phyloP scores from a whole-genome alignment of 2,888 invertebrate genomes.

The Euspilapteryx auroguttella region DNA sequence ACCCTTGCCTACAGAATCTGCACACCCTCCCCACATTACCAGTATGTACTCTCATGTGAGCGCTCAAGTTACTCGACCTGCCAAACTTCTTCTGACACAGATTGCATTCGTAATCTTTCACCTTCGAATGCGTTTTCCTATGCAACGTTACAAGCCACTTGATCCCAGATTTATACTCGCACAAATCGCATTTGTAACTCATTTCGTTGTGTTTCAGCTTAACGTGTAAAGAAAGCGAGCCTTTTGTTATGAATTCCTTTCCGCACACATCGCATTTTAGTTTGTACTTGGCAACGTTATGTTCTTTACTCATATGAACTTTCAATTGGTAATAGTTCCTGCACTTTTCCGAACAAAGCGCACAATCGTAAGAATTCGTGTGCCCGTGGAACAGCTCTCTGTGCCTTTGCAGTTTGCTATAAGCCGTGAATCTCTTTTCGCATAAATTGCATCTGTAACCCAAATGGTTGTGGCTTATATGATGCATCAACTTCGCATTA shows the following conservation, averaged over 20 bases:
- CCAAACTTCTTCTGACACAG: conserved; percentile 56
- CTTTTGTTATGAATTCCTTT: conserved; percentile 43
- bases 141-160: conserved; percentile 39
- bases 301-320: conserved; percentile 36
- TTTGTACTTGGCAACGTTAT: conserved; percentile 32
- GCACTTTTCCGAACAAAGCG: conserved; percentile 21
- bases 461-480: conserved; percentile 21
- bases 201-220: conserved; percentile 43
- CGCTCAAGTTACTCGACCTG: conserved; percentile 46
- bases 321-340: conserved; percentile 26
- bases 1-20: conserved; percentile 25
- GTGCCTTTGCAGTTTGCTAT: conserved; percentile 22
- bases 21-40: conserved; percentile 30
- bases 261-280: conserved; percentile 41
- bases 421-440: conserved; percentile 34
- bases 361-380: conserved; percentile 18
- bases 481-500: conserved; percentile 23
- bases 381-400: conserved; percentile 25
- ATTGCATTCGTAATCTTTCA: conserved; percentile 51
- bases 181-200: conserved; percentile 28
- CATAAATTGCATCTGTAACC: conserved; percentile 29
- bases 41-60: conserved; percentile 38
- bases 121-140: conserved; percentile 45
- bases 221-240: conserved; percentile 52
- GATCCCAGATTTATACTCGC: conserved; percentile 28